Conservation (phyloP, 2,113 vertebrate genomes). For the Entelurus aequoreus region DNA sequence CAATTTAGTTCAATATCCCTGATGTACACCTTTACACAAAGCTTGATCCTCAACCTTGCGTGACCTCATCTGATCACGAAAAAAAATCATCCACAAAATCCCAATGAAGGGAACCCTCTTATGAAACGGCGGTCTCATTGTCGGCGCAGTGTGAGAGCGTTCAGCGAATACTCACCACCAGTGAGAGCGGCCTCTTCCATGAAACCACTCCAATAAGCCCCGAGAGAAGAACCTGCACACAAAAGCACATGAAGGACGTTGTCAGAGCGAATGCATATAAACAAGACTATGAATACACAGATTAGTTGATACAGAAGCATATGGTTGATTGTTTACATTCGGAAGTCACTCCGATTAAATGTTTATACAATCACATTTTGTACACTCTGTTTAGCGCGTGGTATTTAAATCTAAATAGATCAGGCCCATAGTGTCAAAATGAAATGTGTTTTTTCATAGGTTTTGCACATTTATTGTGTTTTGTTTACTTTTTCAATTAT, state of each 20-base stretch:
- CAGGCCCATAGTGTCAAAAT: too few species aligned
- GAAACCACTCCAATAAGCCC: constrained; percentile 96
- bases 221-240: constrained; percentile 86
- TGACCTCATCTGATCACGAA: background rate
- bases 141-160: constrained; percentile 17
- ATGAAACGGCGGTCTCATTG: constrained; percentile 15
- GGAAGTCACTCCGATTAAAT: too few species aligned
- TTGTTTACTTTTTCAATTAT: too few species aligned
- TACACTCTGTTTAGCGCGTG: background rate
- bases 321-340: background rate
- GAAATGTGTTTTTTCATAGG: too few species aligned
- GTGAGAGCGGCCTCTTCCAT: constrained; percentile 95
- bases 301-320: background rate
- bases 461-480: too few species aligned
- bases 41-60: background rate
- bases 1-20: too few species aligned
- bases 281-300: constrained; percentile 11
- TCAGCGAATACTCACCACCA: constrained; percentile 84
- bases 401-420: too few species aligned
- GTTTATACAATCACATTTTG: background rate
- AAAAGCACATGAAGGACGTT: constrained; percentile 30
- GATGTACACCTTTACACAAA: background rate
- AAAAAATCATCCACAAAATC: constrained; percentile 5
- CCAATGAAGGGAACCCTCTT: background rate
- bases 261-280: constrained; percentile 18